Evolutionary conservation across 2,113 vertebrate genomes (phyloP), one percentile per base, ranked within the genome.

Genomic region (Alosa alosa): DNA sequence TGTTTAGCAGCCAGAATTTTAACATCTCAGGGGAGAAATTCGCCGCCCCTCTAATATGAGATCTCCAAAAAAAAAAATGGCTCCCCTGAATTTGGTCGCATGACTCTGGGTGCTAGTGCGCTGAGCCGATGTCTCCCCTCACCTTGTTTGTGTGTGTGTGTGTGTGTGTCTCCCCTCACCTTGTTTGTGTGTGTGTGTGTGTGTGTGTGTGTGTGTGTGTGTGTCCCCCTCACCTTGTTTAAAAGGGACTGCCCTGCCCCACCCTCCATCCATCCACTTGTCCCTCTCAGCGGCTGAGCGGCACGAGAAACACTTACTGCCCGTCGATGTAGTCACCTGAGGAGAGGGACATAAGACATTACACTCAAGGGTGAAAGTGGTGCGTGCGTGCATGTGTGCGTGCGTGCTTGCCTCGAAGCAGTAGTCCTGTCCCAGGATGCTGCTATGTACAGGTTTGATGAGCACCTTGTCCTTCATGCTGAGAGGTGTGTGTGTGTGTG

Each of bases 201-300:
- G 55, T 57, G 55, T 20, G 55, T 50, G 49, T 50, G 11, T 17
- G 50, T 18, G 13, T 17, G 52, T 55, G 15, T 18, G 52, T 55
- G 52, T 20, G 15, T 55, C 10, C 1, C 22, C 47, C 83, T 94
- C 41, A 97, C 97, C 94, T 99, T 99, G 94, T 99, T 99, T n/a
- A n/a, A n/a, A n/a, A n/a, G n/a, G n/a, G n/a, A n/a, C n/a, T n/a
- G n/a, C n/a, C n/a, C n/a, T n/a, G n/a, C n/a, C n/a, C n/a, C n/a
- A n/a, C n/a, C n/a, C n/a, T n/a, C n/a, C n/a, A n/a, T n/a, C 98
- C 98, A 99, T 99, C 98, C 98, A 99, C 92, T 99, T 99, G 90
- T 99, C 98, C 86, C 98, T 93, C 89, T 99, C 98, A 0, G 98
- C 98, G 6, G 98, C 97, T 0, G 98, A 99, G 8, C 98, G 97